Conservation (phyloP, 2,888 invertebrate species). For the Octodonta nipae region DNA sequence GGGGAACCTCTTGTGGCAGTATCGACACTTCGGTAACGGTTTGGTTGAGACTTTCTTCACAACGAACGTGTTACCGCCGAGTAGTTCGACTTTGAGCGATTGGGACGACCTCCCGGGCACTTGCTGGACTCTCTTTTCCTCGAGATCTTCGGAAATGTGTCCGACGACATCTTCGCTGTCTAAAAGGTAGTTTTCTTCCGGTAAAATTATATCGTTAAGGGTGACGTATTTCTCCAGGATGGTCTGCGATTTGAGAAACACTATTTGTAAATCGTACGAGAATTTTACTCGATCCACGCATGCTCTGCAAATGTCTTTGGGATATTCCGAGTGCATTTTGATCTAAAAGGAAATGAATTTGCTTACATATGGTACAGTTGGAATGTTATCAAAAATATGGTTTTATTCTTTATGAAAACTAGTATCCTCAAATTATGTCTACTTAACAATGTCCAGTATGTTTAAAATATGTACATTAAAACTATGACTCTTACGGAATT, state of each 20-base stretch:
- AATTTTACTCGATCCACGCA: constrained; percentile 5
- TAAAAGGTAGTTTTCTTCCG: background rate
- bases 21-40: constrained; percentile 3
- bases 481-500: too few relatives aligned
- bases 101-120: background rate
- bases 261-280: constrained; percentile 4
- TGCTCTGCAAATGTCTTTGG: constrained; percentile 4
- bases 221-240: constrained; percentile 8
- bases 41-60: too few relatives aligned
- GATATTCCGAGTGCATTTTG: constrained; percentile 3
- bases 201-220: background rate
- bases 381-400: too few relatives aligned
- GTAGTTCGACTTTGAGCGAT: background rate
- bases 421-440: too few relatives aligned
- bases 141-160: background rate
- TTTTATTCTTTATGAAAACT: too few relatives aligned
- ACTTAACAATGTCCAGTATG: too few relatives aligned
- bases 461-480: too few relatives aligned
- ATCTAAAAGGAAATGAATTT: constrained; percentile 6
- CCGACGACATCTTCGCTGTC: background rate
- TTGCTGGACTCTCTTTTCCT: constrained; percentile 4
- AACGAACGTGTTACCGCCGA: too few relatives aligned
- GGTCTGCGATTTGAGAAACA: constrained; percentile 7
- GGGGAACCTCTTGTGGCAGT: constrained; percentile 5
- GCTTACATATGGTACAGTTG: too few relatives aligned